A percentile compares a stretch with the other conserved stretches of the same genome.
These are phyloP conservation scores for Strigamia maritima DNA, from an alignment of 2,888 invertebrate genomes.

Conservation along the genomic window DNA sequence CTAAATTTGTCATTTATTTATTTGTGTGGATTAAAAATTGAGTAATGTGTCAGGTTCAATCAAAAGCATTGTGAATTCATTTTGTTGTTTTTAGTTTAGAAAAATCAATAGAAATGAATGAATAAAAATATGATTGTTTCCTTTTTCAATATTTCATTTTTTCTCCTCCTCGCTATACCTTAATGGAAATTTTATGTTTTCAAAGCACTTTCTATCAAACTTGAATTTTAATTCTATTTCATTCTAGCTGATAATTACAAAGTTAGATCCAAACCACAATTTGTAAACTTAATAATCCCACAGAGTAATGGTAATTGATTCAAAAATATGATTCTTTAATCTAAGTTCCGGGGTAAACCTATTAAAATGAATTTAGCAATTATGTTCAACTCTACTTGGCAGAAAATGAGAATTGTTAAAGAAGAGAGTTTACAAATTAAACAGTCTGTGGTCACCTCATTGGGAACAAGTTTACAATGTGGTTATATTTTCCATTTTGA, in stretches of 20 bases:
- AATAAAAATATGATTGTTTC: neutral
- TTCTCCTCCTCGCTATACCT: neutral
- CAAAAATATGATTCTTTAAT: neutral
- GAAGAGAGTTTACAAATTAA: neutral
- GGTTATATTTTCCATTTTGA: no score
- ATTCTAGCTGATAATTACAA: neutral
- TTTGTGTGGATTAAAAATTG: no score
- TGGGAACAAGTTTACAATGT: no score
- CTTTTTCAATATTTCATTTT: neutral
- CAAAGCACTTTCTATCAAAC: neutral
- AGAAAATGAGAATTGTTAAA: neutral
- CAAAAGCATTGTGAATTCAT: no score
- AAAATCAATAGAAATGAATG: no score
- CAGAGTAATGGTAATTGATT: neutral
- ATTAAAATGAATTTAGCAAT: neutral
- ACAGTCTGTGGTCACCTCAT: no score
- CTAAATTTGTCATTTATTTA: no score
- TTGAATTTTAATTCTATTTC: neutral
- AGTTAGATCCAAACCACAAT: neutral
- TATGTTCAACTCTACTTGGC: neutral
- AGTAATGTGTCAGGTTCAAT: no score
- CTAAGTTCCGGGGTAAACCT: neutral
- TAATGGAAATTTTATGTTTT: neutral
- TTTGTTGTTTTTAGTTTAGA: no score
- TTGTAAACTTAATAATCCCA: neutral